These are phyloP conservation scores for Drosophila virilis DNA, from an alignment of 1,140 invertebrate species.

Conservation along the genomic window DNA sequence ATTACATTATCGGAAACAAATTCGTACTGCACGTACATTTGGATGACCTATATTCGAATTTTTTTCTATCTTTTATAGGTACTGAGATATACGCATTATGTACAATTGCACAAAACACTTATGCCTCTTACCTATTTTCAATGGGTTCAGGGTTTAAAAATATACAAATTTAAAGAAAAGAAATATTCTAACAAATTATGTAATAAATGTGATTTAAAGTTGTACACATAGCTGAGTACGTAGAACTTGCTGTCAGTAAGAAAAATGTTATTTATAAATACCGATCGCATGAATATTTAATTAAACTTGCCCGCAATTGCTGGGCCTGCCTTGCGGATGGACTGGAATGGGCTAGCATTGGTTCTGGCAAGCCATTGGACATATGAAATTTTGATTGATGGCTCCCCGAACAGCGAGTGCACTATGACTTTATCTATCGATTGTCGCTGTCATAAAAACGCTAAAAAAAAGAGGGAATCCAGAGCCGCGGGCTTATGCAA, in stretches of 20 bases:
- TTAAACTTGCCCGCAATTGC: conserved; percentile 56
- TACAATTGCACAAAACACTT: no score
- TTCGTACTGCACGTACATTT: no score
- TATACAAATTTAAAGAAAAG: no score
- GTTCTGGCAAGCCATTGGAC: conserved; percentile 53
- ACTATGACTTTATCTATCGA: conserved; percentile 60
- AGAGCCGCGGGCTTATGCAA: conserved; percentile 70
- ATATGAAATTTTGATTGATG: conserved; percentile 81
- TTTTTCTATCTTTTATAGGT: no score
- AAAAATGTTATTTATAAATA: conserved; percentile 65
- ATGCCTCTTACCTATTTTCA: no score
- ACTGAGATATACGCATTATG: no score
- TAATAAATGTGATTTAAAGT: not conserved
- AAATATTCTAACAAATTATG: no score
- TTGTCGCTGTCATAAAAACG: conserved; percentile 79
- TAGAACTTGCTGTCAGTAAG: conserved; percentile 29
- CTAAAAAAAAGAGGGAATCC: conserved; percentile 56
- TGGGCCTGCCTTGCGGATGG: conserved; percentile 5
- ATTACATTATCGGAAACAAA: no score
- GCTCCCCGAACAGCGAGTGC: conserved; percentile 50
- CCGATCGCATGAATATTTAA: conserved; percentile 68
- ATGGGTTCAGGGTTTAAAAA: no score
- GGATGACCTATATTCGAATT: no score
- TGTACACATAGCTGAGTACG: not conserved
- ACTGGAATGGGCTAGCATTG: not conserved